These are phyloP conservation scores for Hypercompe scribonia DNA, from an alignment of 2,888 invertebrate species.

Conservation along the genomic window DNA sequence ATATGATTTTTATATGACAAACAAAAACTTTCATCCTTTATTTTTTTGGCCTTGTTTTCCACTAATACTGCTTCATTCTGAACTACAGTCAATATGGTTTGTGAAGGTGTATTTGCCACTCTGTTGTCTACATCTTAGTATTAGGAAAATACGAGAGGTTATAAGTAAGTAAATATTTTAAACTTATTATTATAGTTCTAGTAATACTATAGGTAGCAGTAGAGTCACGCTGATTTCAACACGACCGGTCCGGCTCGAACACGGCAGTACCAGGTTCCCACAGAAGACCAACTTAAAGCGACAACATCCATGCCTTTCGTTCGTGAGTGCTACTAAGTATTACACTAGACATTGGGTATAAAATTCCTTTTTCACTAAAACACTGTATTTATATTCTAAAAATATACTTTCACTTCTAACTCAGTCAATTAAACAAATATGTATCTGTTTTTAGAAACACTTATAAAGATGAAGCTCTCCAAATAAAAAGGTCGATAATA, in stretches of 20 bases:
- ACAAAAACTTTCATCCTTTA: accelerated
- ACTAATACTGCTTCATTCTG: neutral
- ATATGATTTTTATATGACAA: neutral
- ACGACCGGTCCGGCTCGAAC: no score
- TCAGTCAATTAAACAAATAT: neutral
- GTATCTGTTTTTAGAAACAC: neutral
- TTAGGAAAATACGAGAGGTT: no score
- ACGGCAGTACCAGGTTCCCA: no score
- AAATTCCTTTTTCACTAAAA: neutral
- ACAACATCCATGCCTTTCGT: no score
- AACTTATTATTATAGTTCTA: neutral
- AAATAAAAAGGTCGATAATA: slow-evolving; percentile 8
- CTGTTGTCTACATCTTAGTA: no score
- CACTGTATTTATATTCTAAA: neutral
- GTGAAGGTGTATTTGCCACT: neutral
- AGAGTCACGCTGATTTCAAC: no score
- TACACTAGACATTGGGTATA: neutral
- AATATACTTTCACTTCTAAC: neutral
- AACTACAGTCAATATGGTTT: neutral
- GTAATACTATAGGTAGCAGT: no score
- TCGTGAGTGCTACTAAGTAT: no score
- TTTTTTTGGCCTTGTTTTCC: neutral
- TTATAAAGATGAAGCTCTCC: neutral
- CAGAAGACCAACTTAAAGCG: no score
- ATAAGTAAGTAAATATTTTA: neutral